A percentile compares a stretch with the other conserved stretches of the same genome.
Conservation (phyloP, 2,113 vertebrate genomes). For the Anser brachyrhynchus region DNA sequence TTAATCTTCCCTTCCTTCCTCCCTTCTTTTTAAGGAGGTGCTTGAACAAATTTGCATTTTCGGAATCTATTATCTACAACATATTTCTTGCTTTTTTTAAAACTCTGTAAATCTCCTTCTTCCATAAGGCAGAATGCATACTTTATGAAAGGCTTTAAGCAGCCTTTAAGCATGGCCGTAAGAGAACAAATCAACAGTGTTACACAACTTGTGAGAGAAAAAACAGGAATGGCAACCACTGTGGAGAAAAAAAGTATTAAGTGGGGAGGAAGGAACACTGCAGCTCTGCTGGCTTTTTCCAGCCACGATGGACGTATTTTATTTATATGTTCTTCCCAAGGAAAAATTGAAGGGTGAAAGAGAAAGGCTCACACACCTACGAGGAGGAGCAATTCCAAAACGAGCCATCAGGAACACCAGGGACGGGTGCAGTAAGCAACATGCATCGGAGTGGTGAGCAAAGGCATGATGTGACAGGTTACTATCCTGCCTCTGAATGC, state of each 20-base stretch:
- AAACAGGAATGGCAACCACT: neutral
- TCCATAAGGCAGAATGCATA: neutral
- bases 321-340: no score
- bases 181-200: neutral
- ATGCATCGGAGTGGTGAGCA: neutral
- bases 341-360: no score
- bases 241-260: neutral
- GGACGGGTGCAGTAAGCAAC: no score
- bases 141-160: neutral
- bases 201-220: neutral
- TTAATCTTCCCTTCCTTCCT: conserved; percentile 50
- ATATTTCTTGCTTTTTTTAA: neutral
- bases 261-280: no score
- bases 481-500: neutral
- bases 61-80: conserved; percentile 33
- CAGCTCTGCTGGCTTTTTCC: no score
- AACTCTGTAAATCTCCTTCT: neutral
- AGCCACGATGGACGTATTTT: no score
- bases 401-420: no score
- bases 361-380: no score
- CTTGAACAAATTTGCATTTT: conserved; percentile 66
- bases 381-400: no score
- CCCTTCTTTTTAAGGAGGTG: conserved; percentile 50
- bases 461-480: neutral
- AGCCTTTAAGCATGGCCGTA: neutral